These are phyloP conservation scores for Nebria salina DNA, from an alignment of 2,888 invertebrate genomes.

Conservation along the genomic window DNA sequence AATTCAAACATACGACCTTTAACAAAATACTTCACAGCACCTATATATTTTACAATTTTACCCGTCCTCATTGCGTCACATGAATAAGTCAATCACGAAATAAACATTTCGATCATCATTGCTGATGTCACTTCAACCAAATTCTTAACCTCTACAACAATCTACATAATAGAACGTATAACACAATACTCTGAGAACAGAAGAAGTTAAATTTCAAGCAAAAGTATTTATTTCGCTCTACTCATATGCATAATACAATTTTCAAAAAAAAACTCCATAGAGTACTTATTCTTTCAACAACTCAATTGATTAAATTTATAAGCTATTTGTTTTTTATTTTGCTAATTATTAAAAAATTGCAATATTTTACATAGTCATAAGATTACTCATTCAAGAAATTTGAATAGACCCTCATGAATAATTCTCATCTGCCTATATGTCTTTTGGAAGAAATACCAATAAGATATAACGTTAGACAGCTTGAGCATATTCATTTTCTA, in stretches of 20 bases:
- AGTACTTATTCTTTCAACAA: too few relatives aligned
- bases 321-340: too few relatives aligned
- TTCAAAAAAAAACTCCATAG: too few relatives aligned
- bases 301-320: too few relatives aligned
- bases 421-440: neutral
- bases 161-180: too few relatives aligned
- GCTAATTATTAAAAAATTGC: too few relatives aligned
- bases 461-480: neutral
- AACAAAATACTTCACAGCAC: neutral
- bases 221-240: too few relatives aligned
- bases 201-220: too few relatives aligned
- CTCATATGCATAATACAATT: too few relatives aligned
- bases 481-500: neutral
- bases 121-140: neutral
- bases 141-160: neutral
- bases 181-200: too few relatives aligned
- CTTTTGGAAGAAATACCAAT: neutral
- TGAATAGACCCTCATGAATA: neutral
- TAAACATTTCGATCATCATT: neutral
- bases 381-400: too few relatives aligned
- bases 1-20: neutral
- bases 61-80: neutral
- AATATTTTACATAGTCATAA: too few relatives aligned
- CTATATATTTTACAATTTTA: neutral
- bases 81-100: neutral